These are phyloP conservation scores for Calliphora vomitoria DNA, from an alignment of 2,888 invertebrate species.

Conservation along the genomic window DNA sequence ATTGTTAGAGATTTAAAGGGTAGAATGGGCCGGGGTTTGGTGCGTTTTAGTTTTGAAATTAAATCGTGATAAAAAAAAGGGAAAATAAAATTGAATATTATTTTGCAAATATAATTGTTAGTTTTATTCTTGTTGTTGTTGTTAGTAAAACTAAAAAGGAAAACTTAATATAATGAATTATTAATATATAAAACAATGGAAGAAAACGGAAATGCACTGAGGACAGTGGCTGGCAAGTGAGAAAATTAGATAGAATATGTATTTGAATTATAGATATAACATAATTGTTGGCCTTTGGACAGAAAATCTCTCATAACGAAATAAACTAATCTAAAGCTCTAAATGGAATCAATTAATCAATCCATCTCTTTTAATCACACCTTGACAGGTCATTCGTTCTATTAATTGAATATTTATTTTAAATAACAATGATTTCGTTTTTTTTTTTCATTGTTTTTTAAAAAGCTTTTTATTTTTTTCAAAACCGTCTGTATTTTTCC, in stretches of 20 bases:
- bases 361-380: too few relatives aligned
- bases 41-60: slow-evolving; percentile 40
- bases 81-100: not conserved
- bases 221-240: slow-evolving; percentile 13
- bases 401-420: too few relatives aligned
- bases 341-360: too few relatives aligned
- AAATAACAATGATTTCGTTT: too few relatives aligned
- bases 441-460: too few relatives aligned
- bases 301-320: too few relatives aligned
- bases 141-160: not conserved
- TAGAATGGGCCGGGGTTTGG: slow-evolving; percentile 4
- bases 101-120: slow-evolving; percentile 13
- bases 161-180: slow-evolving; percentile 33
- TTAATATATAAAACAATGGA: slow-evolving; percentile 20
- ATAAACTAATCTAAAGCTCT: too few relatives aligned
- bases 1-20: slow-evolving; percentile 16
- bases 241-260: not conserved
- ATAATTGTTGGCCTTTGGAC: too few relatives aligned
- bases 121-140: not conserved
- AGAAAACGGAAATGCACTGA: slow-evolving; percentile 11
- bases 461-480: too few relatives aligned
- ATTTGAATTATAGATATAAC: too few relatives aligned
- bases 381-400: too few relatives aligned
- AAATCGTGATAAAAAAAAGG: not conserved
- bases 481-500: not conserved